Evolutionary conservation across 30 jellyfish, hydroid and myxozoan species (phyloP).

Genomic region (Mastigias papua): DNA sequence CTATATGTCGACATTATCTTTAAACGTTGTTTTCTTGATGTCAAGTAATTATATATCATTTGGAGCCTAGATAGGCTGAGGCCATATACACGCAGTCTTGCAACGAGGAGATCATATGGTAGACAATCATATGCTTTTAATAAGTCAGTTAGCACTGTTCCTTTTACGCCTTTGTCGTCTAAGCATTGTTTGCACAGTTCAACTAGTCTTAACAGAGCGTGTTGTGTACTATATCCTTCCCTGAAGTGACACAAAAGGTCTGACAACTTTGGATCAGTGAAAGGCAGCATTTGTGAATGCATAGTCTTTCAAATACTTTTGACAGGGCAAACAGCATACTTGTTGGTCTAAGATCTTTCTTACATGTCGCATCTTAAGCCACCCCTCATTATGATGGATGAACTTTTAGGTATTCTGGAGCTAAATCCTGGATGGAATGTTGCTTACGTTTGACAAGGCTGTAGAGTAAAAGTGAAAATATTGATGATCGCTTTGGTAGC

Average conservation of each 20-base stretch:
- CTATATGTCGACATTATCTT: conserved; percentile 13
- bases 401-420: no score
- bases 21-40: conserved; percentile 16
- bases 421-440: no score
- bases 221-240: not conserved
- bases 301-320: no score
- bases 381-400: no score
- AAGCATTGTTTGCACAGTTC: not conserved
- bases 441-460: no score
- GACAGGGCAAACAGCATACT: no score
- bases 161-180: not conserved
- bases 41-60: not conserved
- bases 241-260: not conserved
- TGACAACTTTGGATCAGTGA: not conserved
- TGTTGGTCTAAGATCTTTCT: no score
- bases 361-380: no score
- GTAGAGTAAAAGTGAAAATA: no score
- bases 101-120: conserved; percentile 2
- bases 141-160: not conserved
- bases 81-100: conserved; percentile 18
- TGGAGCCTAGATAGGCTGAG: conserved; percentile 6
- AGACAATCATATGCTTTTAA: not conserved
- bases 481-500: no score
- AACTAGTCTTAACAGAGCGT: not conserved
- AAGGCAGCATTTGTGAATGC: no score